Evolutionary conservation across 2,888 invertebrate genomes (phyloP).

Genomic region (Fragum fragum): DNA sequence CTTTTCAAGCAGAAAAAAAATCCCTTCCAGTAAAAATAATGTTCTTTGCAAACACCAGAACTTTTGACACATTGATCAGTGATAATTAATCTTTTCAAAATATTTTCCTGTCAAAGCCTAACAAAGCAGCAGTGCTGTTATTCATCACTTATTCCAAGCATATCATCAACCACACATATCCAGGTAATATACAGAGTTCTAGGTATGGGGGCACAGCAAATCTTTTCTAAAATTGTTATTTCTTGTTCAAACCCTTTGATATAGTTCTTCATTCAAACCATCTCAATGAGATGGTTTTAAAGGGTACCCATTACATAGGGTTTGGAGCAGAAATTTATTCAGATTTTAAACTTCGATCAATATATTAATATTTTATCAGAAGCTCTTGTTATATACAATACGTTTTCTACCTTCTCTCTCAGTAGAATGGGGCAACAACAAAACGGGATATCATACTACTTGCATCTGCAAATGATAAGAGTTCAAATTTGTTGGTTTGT

Average conservation of each 20-base stretch:
- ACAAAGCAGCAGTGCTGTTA: not conserved
- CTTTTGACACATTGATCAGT: not conserved
- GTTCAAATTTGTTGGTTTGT: too few relatives aligned
- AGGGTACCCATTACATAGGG: too few relatives aligned
- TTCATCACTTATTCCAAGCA: slow-evolving; percentile 6
- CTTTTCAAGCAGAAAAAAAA: not conserved
- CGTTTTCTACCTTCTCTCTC: not conserved
- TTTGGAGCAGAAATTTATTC: too few relatives aligned
- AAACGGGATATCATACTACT: not conserved
- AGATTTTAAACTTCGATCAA: too few relatives aligned
- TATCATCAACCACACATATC: not conserved
- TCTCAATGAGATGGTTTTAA: too few relatives aligned
- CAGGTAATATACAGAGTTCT: not conserved
- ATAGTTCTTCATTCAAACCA: too few relatives aligned
- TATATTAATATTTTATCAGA: too few relatives aligned
- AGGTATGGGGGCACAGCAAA: too few relatives aligned
- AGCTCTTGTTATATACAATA: not conserved
- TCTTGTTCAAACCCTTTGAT: too few relatives aligned
- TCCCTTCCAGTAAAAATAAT: not conserved
- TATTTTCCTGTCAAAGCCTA: not conserved
- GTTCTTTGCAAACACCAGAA: not conserved
- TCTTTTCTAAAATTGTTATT: too few relatives aligned
- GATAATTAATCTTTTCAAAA: slow-evolving; percentile 1
- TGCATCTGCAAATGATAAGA: too few relatives aligned
- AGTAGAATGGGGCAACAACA: not conserved